Conservation (phyloP, 2,888 invertebrate species). For the Alentia gelatinosa region DNA sequence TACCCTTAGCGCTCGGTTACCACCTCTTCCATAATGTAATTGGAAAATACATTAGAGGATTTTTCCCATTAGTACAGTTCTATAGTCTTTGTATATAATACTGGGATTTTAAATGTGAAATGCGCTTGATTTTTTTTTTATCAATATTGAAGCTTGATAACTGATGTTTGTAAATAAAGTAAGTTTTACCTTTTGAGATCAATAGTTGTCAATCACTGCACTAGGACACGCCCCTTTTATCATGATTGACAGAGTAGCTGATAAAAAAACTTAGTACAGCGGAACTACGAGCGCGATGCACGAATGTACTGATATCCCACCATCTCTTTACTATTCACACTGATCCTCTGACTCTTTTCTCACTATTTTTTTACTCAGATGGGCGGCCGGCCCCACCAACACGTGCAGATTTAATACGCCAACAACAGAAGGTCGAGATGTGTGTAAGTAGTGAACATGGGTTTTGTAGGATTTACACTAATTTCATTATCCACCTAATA, state of each 20-base stretch:
- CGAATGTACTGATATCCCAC: background rate
- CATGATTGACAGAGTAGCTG: background rate
- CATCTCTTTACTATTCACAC: background rate
- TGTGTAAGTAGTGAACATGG: slow-evolving; percentile 47
- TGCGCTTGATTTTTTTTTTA: no score
- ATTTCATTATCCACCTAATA: background rate
- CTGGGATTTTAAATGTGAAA: no score
- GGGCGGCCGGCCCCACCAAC: slow-evolving; percentile 59
- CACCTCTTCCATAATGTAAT: no score
- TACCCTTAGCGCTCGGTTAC: no score
- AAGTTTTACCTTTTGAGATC: background rate
- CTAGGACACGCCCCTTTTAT: background rate
- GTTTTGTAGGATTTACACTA: no score
- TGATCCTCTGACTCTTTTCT: background rate
- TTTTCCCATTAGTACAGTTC: no score
- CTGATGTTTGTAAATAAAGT: no score
- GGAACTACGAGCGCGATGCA: no score
- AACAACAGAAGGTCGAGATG: slow-evolving; percentile 52
- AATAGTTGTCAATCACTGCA: background rate
- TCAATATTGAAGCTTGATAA: no score
- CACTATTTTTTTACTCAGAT: slow-evolving; percentile 52
- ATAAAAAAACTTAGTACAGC: background rate
- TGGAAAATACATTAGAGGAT: no score
- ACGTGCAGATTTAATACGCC: slow-evolving; percentile 31
- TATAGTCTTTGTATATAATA: no score